Conservation (phyloP, 2,888 invertebrate species). For the Tridacna gigas region DNA sequence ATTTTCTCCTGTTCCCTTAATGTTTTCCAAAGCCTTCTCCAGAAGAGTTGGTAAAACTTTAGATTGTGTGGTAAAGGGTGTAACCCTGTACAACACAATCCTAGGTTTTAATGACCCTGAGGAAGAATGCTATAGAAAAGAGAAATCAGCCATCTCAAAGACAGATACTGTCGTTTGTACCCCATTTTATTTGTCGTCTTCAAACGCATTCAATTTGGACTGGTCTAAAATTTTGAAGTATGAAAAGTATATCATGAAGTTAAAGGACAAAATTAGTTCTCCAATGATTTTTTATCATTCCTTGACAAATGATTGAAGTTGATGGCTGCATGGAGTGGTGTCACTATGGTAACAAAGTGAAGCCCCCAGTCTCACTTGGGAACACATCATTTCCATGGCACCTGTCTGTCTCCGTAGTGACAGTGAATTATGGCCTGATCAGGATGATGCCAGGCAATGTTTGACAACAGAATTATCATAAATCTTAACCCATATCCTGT, state of each 20-base stretch:
- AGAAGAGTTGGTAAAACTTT: too few species aligned
- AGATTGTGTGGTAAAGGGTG: too few species aligned
- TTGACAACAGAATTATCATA: conserved; percentile 81
- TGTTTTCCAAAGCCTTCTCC: too few species aligned
- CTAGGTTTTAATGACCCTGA: too few species aligned
- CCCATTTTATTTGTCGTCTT: too few species aligned
- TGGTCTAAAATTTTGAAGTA: too few species aligned
- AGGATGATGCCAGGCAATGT: conserved; percentile 72
- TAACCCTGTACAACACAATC: too few species aligned
- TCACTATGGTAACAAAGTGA: conserved; percentile 79
- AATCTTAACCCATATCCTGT: conserved; percentile 69
- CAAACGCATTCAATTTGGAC: too few species aligned
- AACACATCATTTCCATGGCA: conserved; percentile 77
- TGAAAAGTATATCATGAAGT: neutral
- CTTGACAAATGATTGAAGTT: conserved; percentile 72
- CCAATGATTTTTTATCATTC: conserved; percentile 33
- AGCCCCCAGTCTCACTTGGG: conserved; percentile 75
- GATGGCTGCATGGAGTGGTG: conserved; percentile 76
- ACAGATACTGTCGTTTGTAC: too few species aligned
- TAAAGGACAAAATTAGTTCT: conserved; percentile 28
- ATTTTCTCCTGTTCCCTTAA: too few species aligned
- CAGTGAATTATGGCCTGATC: conserved; percentile 79
- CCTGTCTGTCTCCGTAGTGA: conserved; percentile 73
- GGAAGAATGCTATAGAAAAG: too few species aligned
- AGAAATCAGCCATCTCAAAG: too few species aligned